Base-by-base conservation (phyloP, 2,797 vertebrate species). In the Benthosema pterotum region DNA sequence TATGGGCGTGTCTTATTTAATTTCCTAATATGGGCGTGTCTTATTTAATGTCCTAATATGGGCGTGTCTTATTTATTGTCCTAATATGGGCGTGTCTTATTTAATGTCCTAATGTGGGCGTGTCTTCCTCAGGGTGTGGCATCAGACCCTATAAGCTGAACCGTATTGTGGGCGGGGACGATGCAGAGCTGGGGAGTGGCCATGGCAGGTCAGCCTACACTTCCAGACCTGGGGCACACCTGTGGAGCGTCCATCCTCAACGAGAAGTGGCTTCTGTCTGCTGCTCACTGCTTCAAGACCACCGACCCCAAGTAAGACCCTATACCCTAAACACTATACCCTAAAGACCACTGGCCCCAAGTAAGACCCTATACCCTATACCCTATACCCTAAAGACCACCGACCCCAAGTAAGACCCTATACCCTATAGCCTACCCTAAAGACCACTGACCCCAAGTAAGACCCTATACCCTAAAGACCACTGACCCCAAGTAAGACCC, bases 121-220 rank as follows among this genome's bases (percentile, higher is more conserved):
- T 38, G 8, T 38, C 7, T 38, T 11, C 8, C 32, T n/a, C 71
- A 93, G 93, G 67, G 8, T 94, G 93, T 63, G 93, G 93, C 38
- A 82, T 71, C 54, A 84, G 92, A 67, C 92, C 93, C 1, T 94
- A 90, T 63, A 94, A 94, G 69, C 88, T 92, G 74, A 93, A 91
- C 71, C 90, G 93, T 45, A 94, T 95, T 6, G 93, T 94, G 0
- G 94, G 94, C 14, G 94, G 94, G 17, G 82, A 88, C 74, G 86
- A 92, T 1, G 90, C 93, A 1, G 90, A 91, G 18, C 5, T 88
- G 52, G 93, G n/a, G 93, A 94, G 81, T 94, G 93, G 93, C 94
- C 93, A 3, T 95, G 93, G 93, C 94, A 95, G 87, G 89, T 94
- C 79, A 94, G 92, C 83, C 88, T 94, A 43, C 92, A 93, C 79